A percentile compares a stretch with the other conserved stretches of the same genome.
These are phyloP conservation scores for Epizoanthus scotinus DNA, from an alignment of 92 coral and sea anemone species.

Conservation along the genomic window DNA sequence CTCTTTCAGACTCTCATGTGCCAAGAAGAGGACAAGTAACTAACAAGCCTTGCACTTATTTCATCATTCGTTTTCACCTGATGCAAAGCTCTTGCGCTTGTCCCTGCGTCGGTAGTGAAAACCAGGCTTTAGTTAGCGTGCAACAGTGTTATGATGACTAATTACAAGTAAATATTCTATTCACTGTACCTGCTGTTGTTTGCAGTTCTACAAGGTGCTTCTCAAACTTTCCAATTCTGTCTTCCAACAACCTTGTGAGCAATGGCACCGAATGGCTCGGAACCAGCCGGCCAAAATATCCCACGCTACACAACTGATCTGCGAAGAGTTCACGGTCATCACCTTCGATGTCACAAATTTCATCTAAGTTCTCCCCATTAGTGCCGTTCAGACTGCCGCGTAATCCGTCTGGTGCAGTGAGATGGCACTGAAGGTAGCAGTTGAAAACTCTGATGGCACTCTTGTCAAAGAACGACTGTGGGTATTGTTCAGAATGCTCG, in stretches of 20 bases:
- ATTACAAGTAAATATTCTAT: not conserved
- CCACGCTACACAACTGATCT: constrained; percentile 86
- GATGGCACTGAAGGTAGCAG: constrained; percentile 84
- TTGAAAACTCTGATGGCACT: constrained; percentile 80
- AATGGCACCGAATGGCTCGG: constrained; percentile 72
- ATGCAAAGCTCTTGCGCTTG: too few relatives aligned
- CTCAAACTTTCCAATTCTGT: constrained; percentile 67
- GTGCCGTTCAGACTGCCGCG: constrained; percentile 62
- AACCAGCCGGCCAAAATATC: constrained; percentile 78
- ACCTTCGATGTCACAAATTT: constrained; percentile 90
- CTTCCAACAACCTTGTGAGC: constrained; percentile 73
- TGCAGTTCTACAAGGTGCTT: constrained; percentile 62
- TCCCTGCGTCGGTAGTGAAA: too few relatives aligned
- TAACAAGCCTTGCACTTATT: too few relatives aligned
- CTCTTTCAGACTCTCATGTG: too few relatives aligned
- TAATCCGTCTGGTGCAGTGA: constrained; percentile 82
- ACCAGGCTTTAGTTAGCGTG: too few relatives aligned
- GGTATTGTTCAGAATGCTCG: constrained; percentile 67
- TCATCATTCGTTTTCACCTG: too few relatives aligned
- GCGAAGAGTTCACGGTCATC: constrained; percentile 91
- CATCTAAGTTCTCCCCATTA: constrained; percentile 71
- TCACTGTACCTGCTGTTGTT: constrained; percentile 48
- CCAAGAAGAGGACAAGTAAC: too few relatives aligned
- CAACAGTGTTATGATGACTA: not conserved
- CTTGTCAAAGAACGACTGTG: constrained; percentile 67